Conservation (phyloP, 2,113 vertebrate genomes). For the Piaya cayana region DNA sequence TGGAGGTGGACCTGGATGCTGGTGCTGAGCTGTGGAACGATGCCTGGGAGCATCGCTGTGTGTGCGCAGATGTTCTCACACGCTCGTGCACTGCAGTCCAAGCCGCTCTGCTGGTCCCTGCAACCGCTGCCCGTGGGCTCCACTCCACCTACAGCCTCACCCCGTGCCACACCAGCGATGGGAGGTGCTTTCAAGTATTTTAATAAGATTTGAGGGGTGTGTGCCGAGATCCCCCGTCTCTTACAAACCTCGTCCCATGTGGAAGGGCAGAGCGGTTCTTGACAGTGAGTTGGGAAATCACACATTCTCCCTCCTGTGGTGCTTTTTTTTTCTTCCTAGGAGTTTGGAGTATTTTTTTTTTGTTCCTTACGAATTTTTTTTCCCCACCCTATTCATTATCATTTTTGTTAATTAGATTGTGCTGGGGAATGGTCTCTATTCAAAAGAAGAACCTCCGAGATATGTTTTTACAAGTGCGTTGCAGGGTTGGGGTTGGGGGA, state of each 20-base stretch:
- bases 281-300: background rate
- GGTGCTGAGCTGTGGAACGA: background rate
- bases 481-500: background rate
- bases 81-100: accelerated
- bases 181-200: background rate
- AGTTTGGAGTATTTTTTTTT: background rate
- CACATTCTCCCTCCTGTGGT: background rate
- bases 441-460: background rate
- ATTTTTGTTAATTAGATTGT: constrained; percentile 64
- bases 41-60: background rate
- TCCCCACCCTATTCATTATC: background rate
- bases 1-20: no score
- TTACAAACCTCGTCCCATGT: background rate
- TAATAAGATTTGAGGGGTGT: background rate
- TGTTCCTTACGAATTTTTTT: background rate
- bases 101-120: background rate
- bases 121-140: background rate
- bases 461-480: background rate
- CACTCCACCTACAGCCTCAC: accelerated
- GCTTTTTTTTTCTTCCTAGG: background rate
- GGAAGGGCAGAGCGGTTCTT: accelerated
- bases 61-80: accelerated
- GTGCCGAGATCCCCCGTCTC: background rate
- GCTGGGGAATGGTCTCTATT: constrained; percentile 52
- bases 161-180: accelerated